Evolutionary conservation across 2,888 invertebrate genomes (phyloP).

Genomic region (Heteromurus nitidus): DNA sequence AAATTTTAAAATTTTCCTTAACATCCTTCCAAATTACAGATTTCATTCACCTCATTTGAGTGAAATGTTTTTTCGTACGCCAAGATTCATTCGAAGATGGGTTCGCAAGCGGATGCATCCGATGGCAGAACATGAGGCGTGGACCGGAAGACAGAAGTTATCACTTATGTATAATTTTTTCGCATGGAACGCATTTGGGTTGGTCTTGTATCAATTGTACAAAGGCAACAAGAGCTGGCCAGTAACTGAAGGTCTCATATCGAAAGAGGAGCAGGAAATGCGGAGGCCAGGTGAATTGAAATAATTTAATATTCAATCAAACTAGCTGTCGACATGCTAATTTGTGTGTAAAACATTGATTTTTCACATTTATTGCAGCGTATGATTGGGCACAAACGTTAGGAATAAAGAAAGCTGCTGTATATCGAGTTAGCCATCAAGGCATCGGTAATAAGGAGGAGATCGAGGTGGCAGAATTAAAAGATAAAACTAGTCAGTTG

Average conservation of each 20-base stretch:
- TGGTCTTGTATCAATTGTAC: constrained; percentile 80
- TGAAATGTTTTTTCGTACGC: constrained; percentile 62
- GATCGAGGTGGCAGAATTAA: constrained; percentile 15
- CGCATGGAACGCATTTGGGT: constrained; percentile 84
- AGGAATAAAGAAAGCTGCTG: constrained; percentile 79
- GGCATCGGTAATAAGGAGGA: constrained; percentile 72
- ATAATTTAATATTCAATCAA: background rate
- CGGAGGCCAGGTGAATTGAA: constrained; percentile 78
- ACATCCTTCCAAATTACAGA: background rate
- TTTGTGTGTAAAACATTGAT: background rate
- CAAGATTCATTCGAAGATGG: constrained; percentile 77
- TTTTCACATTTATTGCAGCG: constrained; percentile 76
- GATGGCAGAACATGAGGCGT: constrained; percentile 78
- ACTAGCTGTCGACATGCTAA: background rate
- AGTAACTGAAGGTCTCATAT: constrained; percentile 80
- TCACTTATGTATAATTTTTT: constrained; percentile 81
- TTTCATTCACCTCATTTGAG: background rate
- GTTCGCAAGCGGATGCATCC: constrained; percentile 78
- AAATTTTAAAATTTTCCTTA: background rate
- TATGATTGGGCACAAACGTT: constrained; percentile 79
- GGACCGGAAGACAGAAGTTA: constrained; percentile 80
- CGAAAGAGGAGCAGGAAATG: constrained; percentile 78
- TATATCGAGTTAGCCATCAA: constrained; percentile 79
- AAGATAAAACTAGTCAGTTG: background rate
- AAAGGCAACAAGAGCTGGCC: constrained; percentile 83